Base-by-base conservation (phyloP, 2,113 vertebrate genomes). In the Typhlomys cinereus region DNA sequence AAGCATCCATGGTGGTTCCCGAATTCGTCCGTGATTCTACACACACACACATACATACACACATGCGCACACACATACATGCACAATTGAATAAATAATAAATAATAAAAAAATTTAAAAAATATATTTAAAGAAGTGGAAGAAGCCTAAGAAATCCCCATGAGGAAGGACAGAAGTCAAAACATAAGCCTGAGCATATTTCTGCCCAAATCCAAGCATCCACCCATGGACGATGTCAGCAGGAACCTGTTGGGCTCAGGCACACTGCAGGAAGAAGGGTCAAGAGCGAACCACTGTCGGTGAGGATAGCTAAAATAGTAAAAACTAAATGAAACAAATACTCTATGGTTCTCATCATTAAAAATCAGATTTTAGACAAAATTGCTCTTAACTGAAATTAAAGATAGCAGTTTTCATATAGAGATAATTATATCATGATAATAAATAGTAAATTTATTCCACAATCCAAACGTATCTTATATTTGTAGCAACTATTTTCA, bases 331-430 rank as follows among this genome's bases (percentile, higher is more conserved):
- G n/a, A 82, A 85, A 94, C 39, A 73, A 94, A 91, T 59, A 75
- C 39, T 88, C 41, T 34, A 25, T 39, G 74, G 73, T 75, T 94
- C 89, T 86, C 76, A 84, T 80, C 76, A 93, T 41, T 93, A 36
- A 92, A 93, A 71, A 92, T 74, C 8, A 67, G n/a, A 87, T 80
- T 93, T 93, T 87, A 84, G 70, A 81, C 29, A 64, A 88, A 92
- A 84, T 27, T 88, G 73, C 78, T 18, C 54, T 85, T 34, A 59
- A 90, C 0, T 82, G 62, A 94, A 94, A 94, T 73, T 67, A 78
- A 92, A 94, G 80, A 94, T 48, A 74, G 71, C 59, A 95, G 71
- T 81, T 87, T 48, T 57, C 88, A 91, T 73, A 82, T 44, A 81
- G 66, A 84, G 94, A 83, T 86, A 84, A 91, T 92, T 82, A 62